Percentiles rank a stretch among this genome's conserved stretches.
phyloP scores from a whole-genome alignment of 2,797 vertebrate species.

The Zalophus californianus region DNA sequence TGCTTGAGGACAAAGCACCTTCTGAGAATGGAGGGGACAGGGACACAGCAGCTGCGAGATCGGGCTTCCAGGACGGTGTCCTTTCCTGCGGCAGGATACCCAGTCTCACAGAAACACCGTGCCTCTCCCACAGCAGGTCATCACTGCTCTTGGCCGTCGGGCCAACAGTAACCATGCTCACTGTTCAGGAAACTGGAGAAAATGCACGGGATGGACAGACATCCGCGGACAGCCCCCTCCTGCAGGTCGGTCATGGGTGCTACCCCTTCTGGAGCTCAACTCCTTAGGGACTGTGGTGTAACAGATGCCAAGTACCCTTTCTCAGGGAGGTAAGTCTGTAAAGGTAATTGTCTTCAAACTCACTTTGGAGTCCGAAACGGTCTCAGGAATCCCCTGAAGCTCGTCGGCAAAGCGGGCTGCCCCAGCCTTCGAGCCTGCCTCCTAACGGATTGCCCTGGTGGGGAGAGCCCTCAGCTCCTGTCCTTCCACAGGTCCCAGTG shows the following conservation, averaged over 20 bases:
- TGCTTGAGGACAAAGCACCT: not conserved
- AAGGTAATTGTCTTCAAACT: not conserved
- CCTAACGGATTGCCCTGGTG: not conserved
- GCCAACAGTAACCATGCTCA: fast-evolving
- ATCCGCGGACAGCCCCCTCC: not conserved
- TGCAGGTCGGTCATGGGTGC: not conserved
- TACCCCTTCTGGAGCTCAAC: not conserved
- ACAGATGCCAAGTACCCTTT: not conserved
- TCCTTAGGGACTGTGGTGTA: not conserved
- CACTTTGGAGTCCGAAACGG: not conserved
- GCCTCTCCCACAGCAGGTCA: not conserved
- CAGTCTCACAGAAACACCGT: fast-evolving
- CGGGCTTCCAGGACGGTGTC: too few species aligned
- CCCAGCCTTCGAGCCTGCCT: not conserved
- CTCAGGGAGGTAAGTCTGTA: not conserved
- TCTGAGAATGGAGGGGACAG: too few species aligned
- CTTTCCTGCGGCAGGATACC: not conserved
- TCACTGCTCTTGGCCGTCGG: fast-evolving
- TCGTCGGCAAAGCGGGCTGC: not conserved
- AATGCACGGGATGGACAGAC: not conserved
- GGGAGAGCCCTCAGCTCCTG: not conserved
- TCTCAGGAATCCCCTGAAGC: not conserved
- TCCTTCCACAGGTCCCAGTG: not conserved
- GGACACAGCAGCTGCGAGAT: not conserved
- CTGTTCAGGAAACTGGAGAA: not conserved